Evolutionary conservation across 2,888 invertebrate genomes (phyloP).

Genomic region (Polydrusus cervinus): DNA sequence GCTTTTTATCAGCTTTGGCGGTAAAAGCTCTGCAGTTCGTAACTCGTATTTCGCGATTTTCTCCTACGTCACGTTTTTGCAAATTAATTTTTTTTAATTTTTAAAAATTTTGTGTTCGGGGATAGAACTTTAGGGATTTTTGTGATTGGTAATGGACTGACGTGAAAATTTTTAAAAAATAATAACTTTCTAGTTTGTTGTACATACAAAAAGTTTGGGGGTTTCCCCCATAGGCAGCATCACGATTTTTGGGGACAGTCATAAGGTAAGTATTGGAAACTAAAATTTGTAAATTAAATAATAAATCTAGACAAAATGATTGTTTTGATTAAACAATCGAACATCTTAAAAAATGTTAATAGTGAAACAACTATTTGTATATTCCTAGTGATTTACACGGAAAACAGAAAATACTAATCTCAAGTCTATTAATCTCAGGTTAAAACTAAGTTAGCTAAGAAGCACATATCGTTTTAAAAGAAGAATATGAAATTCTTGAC

Average conservation of each 20-base stretch:
- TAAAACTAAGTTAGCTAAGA: no score
- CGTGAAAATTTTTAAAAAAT: not conserved
- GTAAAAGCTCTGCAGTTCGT: conserved; percentile 40
- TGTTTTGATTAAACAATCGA: no score
- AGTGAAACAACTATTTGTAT: no score
- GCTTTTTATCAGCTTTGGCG: conserved; percentile 50
- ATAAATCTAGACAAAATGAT: no score
- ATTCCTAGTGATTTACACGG: no score
- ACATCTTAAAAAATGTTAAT: no score
- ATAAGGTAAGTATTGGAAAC: conserved; percentile 65
- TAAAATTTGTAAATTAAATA: not conserved
- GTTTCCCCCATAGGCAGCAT: conserved; percentile 67
- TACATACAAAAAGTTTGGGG: conserved; percentile 31
- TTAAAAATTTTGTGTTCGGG: not conserved
- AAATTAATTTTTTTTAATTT: not conserved
- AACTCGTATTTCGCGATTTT: conserved; percentile 22
- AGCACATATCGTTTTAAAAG: no score
- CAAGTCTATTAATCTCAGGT: no score
- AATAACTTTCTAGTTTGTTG: conserved; percentile 12
- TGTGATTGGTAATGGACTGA: conserved; percentile 10
- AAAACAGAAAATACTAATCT: no score
- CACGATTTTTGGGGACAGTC: conserved; percentile 72
- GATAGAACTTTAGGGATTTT: not conserved
- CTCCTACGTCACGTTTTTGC: not conserved
- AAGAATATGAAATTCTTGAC: no score